These are phyloP conservation scores for Amiota communis DNA, from an alignment of 2,888 invertebrate species.

Conservation along the genomic window DNA sequence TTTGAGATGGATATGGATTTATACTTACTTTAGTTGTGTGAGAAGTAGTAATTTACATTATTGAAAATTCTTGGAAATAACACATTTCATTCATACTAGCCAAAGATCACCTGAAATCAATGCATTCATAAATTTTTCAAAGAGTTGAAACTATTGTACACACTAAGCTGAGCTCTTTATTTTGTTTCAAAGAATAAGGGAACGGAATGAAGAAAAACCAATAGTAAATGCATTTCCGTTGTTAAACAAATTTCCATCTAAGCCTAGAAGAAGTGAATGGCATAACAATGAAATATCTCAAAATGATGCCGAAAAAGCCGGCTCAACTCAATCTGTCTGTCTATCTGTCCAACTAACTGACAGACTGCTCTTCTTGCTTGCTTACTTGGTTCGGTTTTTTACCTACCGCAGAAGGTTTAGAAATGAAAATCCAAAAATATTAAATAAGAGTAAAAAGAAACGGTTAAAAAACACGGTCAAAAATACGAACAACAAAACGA, in stretches of 20 bases:
- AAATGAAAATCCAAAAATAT: background rate
- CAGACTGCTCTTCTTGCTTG: background rate
- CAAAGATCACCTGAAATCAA: background rate
- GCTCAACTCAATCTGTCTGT: background rate
- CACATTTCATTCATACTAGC: slow-evolving; percentile 43
- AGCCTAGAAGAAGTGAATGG: background rate
- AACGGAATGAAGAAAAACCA: slow-evolving; percentile 44
- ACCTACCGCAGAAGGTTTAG: slow-evolving; percentile 54
- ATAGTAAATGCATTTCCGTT: slow-evolving; percentile 63
- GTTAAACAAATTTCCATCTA: slow-evolving; percentile 64
- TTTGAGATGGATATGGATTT: too few species aligned
- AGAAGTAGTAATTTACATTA: slow-evolving; percentile 56
- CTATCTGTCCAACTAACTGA: background rate
- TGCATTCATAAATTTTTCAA: slow-evolving; percentile 12
- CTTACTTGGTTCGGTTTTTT: slow-evolving; percentile 30
- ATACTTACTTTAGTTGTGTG: slow-evolving; percentile 64
- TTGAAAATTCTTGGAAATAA: slow-evolving; percentile 67
- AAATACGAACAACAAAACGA: slow-evolving; percentile 59
- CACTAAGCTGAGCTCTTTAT: slow-evolving; percentile 56
- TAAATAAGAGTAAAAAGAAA: slow-evolving; percentile 37
- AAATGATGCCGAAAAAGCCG: slow-evolving; percentile 57
- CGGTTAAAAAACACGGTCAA: slow-evolving; percentile 61
- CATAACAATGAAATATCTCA: slow-evolving; percentile 27
- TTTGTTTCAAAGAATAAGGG: slow-evolving; percentile 49
- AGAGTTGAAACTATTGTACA: too few species aligned